Base-by-base conservation (phyloP, 1,140 invertebrate genomes). In the Lutraria rhynchaena region DNA sequence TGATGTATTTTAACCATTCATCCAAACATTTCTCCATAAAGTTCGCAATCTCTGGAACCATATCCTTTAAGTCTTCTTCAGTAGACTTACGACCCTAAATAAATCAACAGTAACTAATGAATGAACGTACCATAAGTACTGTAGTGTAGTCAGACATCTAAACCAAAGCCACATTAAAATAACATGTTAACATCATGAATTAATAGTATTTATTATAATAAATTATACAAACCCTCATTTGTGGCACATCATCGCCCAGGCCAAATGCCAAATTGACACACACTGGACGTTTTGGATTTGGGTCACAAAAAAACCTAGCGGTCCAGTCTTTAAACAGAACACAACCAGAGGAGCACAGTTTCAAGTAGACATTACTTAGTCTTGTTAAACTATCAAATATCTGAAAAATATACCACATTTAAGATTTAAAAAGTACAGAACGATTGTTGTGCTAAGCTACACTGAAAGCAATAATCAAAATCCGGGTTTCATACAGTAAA, bases 1-100 rank as follows among this genome's bases (percentile, higher is more conserved):
- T 83, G 15, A 91, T 86, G 55, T 90, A 85, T 15, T 87, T 5
- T 27, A 87, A 19, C 91, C 91, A 92, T n/a, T 89, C 85, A 33
- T 83, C 57, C 33, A 83, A 86, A 65, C 89, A 92, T 11, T 82
- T 70, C 46, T 91, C 88, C 82, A 92, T 83, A 63, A 91, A 89
- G 24, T 85, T 86, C 31, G 87, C 86, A 31, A 91, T 31, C 27
- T 84, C 61, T 17, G 83, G 75, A 24, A 91, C 49, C 19, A 81
- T 41, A 15, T 53, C 46, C 31, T 73, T 19, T 15, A 81, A 41
- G 19, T 71, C 78, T 60, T 81, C 78, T n/a, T 1, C 15, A 5
- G 37, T 24, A 37, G 69, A 51, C n/a, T 57, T 7, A 27, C 58
- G 15, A 27, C 78, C 78, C 69, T 81, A 15, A n/a, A n/a, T n/a